Conservation (phyloP, 92 coral and sea anemone genomes). For the Hydrozoanthus gracilis region DNA sequence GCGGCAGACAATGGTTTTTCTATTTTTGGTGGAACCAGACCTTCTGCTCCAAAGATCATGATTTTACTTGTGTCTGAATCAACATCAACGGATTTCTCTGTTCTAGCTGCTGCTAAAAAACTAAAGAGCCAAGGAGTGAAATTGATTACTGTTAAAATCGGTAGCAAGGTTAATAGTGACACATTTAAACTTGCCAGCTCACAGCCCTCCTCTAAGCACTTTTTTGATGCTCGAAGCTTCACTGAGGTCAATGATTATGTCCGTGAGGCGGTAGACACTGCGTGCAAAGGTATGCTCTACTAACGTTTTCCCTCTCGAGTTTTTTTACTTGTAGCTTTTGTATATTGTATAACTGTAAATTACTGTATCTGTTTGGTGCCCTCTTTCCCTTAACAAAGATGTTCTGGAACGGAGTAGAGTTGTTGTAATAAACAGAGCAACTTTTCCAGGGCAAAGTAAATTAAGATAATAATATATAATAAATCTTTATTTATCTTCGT, state of each 20-base stretch:
- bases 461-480: no score
- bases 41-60: conserved; percentile 77
- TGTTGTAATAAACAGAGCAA: no score
- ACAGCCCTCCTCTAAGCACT: conserved; percentile 75
- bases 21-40: conserved; percentile 90
- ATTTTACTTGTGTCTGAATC: conserved; percentile 78
- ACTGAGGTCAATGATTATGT: conserved; percentile 50
- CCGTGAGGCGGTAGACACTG: conserved; percentile 65
- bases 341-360: no score
- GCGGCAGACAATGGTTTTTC: conserved; percentile 76
- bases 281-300: conserved; percentile 70
- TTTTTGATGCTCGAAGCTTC: conserved; percentile 56
- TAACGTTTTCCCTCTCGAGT: no score
- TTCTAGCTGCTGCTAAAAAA: conserved; percentile 62
- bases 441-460: no score
- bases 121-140: conserved; percentile 84
- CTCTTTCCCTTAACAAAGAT: no score
- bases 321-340: no score
- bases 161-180: conserved; percentile 55
- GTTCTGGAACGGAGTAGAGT: no score
- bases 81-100: conserved; percentile 44
- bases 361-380: no score
- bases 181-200: conserved; percentile 61
- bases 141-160: conserved; percentile 71
- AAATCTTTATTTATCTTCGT: no score